A percentile compares a stretch with the other conserved stretches of the same genome.
Conservation (phyloP, 1,140 invertebrate species). For the Drosophila takahashii region DNA sequence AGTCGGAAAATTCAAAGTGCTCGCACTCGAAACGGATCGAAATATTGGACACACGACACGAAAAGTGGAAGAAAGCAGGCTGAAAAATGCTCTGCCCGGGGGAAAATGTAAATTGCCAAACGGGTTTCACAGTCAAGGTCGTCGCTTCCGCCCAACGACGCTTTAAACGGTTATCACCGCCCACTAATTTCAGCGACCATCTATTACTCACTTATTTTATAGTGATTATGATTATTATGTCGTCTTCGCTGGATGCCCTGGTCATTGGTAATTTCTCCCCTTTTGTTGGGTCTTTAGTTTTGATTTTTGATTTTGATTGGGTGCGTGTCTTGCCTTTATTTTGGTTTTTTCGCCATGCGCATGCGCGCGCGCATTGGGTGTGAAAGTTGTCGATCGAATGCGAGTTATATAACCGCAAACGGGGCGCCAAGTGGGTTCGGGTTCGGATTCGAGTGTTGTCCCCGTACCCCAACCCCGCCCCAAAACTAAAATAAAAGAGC, state of each 20-base stretch:
- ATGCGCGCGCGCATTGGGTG: slow-evolving; percentile 64
- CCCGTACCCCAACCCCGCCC: background rate
- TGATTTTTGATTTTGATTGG: slow-evolving; percentile 55
- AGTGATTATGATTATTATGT: slow-evolving; percentile 66
- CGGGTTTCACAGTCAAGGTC: slow-evolving; percentile 81
- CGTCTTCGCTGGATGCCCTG: slow-evolving; percentile 57
- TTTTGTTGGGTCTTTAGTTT: slow-evolving; percentile 61
- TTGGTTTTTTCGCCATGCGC: slow-evolving; percentile 31
- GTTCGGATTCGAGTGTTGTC: slow-evolving; percentile 7
- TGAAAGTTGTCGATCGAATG: slow-evolving; percentile 74
- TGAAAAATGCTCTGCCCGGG: slow-evolving; percentile 62
- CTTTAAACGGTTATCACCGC: slow-evolving; percentile 51
- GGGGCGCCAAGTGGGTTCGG: slow-evolving; percentile 27
- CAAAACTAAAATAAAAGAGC: slow-evolving; percentile 19
- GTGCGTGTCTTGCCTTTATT: slow-evolving; percentile 49
- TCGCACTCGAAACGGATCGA: slow-evolving; percentile 5
- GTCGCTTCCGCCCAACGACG: slow-evolving; percentile 59
- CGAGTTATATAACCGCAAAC: slow-evolving; percentile 66
- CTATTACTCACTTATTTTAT: slow-evolving; percentile 22
- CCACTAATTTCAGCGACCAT: slow-evolving; percentile 28
- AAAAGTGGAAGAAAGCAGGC: slow-evolving; percentile 59
- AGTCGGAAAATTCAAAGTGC: background rate
- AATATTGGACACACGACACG: slow-evolving; percentile 17
- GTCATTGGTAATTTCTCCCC: slow-evolving; percentile 74
- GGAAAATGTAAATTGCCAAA: slow-evolving; percentile 71